These are phyloP conservation scores for Epicauta chinensis DNA, from an alignment of 1,140 invertebrate species.

Conservation along the genomic window DNA sequence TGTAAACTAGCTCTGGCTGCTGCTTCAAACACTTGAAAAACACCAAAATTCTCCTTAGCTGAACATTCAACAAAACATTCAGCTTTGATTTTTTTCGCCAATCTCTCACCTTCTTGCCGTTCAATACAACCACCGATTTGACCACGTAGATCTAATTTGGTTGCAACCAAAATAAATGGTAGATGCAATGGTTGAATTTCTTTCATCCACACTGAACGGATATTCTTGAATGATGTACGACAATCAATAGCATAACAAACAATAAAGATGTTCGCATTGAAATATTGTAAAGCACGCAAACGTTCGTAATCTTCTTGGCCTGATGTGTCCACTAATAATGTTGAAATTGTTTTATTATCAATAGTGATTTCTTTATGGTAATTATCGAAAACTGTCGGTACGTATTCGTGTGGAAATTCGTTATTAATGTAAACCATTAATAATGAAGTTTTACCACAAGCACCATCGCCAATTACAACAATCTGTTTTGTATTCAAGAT, in stretches of 20 bases:
- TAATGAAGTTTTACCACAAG: slow-evolving; percentile 89
- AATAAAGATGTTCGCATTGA: slow-evolving; percentile 48
- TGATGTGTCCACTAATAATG: slow-evolving; percentile 91
- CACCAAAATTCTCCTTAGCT: slow-evolving; percentile 35
- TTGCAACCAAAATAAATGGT: slow-evolving; percentile 1
- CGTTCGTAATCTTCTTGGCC: slow-evolving; percentile 95
- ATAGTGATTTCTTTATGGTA: slow-evolving; percentile 95
- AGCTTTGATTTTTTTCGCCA: slow-evolving; percentile 1
- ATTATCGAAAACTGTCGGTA: slow-evolving; percentile 95
- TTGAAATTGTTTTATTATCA: slow-evolving; percentile 82
- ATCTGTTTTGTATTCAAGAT: neutral
- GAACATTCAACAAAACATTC: slow-evolving; percentile 5
- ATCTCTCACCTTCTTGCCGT: neutral
- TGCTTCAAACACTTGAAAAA: neutral
- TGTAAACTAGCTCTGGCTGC: slow-evolving; percentile 16
- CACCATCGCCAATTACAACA: slow-evolving; percentile 12
- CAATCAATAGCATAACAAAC: slow-evolving; percentile 4
- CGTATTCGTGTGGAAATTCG: slow-evolving; percentile 94
- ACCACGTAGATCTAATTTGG: slow-evolving; percentile 2
- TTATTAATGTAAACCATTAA: slow-evolving; percentile 96
- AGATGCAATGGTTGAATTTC: slow-evolving; percentile 5
- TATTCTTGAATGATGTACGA: neutral
- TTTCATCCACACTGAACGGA: neutral
- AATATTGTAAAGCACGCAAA: slow-evolving; percentile 84
- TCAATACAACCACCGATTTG: neutral